phyloP scores from a whole-genome alignment of 2,888 invertebrate species.

The Phrixothrix hirtus region DNA sequence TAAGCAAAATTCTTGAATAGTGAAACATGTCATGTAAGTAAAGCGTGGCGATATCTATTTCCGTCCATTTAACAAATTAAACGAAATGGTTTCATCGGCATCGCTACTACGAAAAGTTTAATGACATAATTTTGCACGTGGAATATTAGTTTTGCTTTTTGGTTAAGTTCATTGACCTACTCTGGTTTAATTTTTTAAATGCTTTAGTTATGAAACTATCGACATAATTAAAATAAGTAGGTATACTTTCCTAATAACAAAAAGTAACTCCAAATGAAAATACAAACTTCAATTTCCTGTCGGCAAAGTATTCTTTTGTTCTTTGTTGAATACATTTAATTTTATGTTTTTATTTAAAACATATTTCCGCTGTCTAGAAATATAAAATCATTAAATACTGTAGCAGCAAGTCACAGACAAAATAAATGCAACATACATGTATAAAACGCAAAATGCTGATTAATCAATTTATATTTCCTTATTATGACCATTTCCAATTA shows the following conservation, averaged over 20 bases:
- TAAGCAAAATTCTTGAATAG: too few relatives aligned
- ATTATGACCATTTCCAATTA: too few relatives aligned
- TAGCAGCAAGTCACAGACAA: neutral
- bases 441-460: too few relatives aligned
- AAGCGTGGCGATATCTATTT: too few relatives aligned
- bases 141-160: neutral
- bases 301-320: slow-evolving; percentile 7
- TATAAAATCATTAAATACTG: neutral
- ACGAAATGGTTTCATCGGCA: too few relatives aligned
- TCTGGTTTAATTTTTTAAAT: neutral
- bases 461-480: too few relatives aligned
- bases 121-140: neutral
- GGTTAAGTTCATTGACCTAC: neutral
- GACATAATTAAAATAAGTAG: slow-evolving; percentile 1
- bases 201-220: neutral
- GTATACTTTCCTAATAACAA: neutral
- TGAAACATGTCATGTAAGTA: too few relatives aligned
- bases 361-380: slow-evolving; percentile 6
- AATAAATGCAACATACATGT: neutral
- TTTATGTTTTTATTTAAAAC: slow-evolving; percentile 12
- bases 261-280: slow-evolving; percentile 12
- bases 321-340: slow-evolving; percentile 13
- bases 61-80: too few relatives aligned
- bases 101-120: too few relatives aligned
- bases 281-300: slow-evolving; percentile 22